Conservation (phyloP, 2,797 vertebrate genomes). For the Chelonia mydas region DNA sequence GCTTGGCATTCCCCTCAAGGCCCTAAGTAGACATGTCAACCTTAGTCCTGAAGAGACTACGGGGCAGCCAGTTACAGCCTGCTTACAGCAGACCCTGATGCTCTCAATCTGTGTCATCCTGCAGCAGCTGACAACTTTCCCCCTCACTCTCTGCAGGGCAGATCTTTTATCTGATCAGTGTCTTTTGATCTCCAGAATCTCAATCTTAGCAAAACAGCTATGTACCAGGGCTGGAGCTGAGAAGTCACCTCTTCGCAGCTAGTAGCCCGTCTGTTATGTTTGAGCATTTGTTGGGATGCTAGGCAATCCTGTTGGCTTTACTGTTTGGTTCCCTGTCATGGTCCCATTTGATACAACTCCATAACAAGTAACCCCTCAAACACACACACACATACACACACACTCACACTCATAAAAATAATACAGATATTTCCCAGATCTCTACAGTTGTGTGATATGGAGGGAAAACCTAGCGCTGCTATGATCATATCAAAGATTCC, state of each 20-base stretch:
- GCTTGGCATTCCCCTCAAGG: neutral
- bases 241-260: neutral
- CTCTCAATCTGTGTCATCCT: neutral
- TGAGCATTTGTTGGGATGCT: neutral
- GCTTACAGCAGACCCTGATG: neutral
- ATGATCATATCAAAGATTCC: neutral
- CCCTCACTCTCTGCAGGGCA: neutral
- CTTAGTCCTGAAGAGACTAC: neutral
- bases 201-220: neutral
- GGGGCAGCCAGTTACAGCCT: neutral
- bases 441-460: neutral
- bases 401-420: neutral
- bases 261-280: neutral
- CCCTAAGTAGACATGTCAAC: neutral
- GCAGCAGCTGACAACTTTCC: neutral
- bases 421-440: neutral
- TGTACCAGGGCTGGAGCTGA: neutral
- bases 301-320: neutral
- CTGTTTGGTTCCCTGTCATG: neutral
- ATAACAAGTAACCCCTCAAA: neutral
- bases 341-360: neutral
- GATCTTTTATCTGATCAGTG: neutral
- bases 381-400: neutral
- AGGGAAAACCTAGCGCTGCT: neutral
- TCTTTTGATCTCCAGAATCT: neutral